Percentiles rank a stretch among this genome's conserved stretches.
Conservation (phyloP, 2,797 vertebrate species). For the Alexandromys oeconomus region DNA sequence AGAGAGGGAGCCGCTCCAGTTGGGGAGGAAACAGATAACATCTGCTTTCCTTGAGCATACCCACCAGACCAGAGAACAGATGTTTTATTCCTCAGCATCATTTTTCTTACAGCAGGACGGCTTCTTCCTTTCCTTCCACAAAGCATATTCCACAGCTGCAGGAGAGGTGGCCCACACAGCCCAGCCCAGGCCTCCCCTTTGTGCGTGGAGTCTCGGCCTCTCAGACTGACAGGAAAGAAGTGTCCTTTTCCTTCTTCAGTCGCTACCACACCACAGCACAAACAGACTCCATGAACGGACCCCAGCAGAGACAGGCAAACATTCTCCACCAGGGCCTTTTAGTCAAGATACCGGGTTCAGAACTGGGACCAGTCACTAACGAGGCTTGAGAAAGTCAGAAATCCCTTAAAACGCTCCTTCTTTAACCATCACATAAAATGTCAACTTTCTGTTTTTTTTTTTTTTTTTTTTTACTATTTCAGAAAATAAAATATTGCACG, state of each 20-base stretch:
- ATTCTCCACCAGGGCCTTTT: neutral
- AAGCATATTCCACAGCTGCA: neutral
- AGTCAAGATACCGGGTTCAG: neutral
- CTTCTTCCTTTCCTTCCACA: conserved; percentile 15
- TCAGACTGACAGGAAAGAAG: neutral
- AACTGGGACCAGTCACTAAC: neutral
- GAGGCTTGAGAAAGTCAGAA: neutral
- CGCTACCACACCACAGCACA: neutral
- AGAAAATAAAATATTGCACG: neutral
- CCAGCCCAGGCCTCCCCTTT: neutral
- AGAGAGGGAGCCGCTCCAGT: neutral
- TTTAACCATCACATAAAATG: neutral
- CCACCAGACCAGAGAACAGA: neutral
- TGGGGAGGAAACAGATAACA: neutral
- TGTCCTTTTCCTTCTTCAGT: neutral
- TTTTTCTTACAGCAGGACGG: neutral
- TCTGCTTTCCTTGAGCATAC: neutral
- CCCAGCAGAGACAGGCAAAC: neutral
- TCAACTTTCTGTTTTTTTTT: neutral
- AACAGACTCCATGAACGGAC: neutral
- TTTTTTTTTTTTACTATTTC: neutral
- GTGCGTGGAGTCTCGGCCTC: neutral
- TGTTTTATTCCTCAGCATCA: neutral
- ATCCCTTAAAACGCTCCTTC: neutral
- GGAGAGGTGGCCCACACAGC: neutral